A percentile compares a stretch with the other conserved stretches of the same genome.
phyloP scores from a whole-genome alignment of 23 tunicate species.

The Trididemnum nubilum region DNA sequence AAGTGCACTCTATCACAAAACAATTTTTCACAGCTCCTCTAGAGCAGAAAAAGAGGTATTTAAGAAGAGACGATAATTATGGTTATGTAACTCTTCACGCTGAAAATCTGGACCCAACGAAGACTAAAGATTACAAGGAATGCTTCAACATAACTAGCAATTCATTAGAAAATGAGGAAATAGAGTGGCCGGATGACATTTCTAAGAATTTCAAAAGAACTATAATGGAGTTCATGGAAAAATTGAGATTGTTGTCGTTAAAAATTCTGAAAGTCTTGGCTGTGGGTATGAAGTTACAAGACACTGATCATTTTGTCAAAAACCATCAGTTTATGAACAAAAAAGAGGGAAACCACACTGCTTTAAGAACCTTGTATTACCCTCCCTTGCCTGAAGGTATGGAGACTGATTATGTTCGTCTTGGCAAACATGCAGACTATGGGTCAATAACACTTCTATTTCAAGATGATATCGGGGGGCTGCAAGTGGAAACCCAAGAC shows the following conservation, averaged over 20 bases:
- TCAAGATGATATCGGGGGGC: slow-evolving; percentile 80
- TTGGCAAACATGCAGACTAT: slow-evolving; percentile 86
- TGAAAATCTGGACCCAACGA: slow-evolving; percentile 39
- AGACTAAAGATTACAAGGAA: slow-evolving; percentile 63
- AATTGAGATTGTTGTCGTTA: slow-evolving; percentile 33
- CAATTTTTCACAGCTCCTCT: slow-evolving; percentile 24
- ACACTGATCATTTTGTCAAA: slow-evolving; percentile 41
- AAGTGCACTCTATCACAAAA: slow-evolving; percentile 21
- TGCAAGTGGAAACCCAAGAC: slow-evolving; percentile 36
- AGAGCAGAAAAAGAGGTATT: slow-evolving; percentile 30
- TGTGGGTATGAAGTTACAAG: slow-evolving; percentile 58
- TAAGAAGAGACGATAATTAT: slow-evolving; percentile 15
- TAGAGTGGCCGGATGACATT: slow-evolving; percentile 55
- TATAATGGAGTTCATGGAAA: slow-evolving; percentile 24
- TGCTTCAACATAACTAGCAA: slow-evolving; percentile 36
- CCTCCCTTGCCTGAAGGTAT: slow-evolving; percentile 49
- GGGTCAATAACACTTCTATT: slow-evolving; percentile 78
- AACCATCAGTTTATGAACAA: slow-evolving; percentile 38
- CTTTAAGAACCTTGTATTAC: slow-evolving; percentile 66
- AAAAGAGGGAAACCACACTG: slow-evolving; percentile 46
- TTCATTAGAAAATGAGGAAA: not conserved
- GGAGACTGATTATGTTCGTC: slow-evolving; percentile 38
- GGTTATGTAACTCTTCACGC: slow-evolving; percentile 36
- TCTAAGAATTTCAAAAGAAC: slow-evolving; percentile 20
- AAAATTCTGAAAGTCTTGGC: slow-evolving; percentile 43